phyloP scores from a whole-genome alignment of 30 jellyfish, hydroid and myxozoan genomes.

The Mastigias papua region DNA sequence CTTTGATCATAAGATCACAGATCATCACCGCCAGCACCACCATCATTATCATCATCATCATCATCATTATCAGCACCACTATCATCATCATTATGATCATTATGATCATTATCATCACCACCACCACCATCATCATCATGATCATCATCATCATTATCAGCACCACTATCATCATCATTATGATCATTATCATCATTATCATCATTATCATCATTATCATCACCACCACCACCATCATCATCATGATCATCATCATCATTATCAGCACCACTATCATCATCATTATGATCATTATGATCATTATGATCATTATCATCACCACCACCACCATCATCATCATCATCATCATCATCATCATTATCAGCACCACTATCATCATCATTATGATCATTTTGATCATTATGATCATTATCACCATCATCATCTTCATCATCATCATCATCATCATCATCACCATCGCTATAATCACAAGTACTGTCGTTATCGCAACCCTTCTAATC shows the following conservation, averaged over 20 bases:
- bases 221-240: not conserved
- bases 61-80: not conserved
- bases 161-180: not conserved
- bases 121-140: not conserved
- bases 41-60: not conserved
- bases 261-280: not conserved
- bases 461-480: not conserved
- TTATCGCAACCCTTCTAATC: not conserved
- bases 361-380: not conserved
- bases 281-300: not conserved
- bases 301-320: not conserved
- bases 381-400: too few species aligned
- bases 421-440: slow-evolving; percentile 2
- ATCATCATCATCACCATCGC: not conserved
- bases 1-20: too few species aligned
- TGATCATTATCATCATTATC: not conserved
- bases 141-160: not conserved
- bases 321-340: too few species aligned
- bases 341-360: too few species aligned
- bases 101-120: not conserved
- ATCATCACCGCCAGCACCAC: not conserved
- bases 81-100: not conserved
- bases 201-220: not conserved
- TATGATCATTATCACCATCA: not conserved
- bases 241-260: not conserved